Percentiles rank a stretch among this genome's conserved stretches.
phyloP scores from a whole-genome alignment of 2,113 vertebrate species.

The Columba livia region DNA sequence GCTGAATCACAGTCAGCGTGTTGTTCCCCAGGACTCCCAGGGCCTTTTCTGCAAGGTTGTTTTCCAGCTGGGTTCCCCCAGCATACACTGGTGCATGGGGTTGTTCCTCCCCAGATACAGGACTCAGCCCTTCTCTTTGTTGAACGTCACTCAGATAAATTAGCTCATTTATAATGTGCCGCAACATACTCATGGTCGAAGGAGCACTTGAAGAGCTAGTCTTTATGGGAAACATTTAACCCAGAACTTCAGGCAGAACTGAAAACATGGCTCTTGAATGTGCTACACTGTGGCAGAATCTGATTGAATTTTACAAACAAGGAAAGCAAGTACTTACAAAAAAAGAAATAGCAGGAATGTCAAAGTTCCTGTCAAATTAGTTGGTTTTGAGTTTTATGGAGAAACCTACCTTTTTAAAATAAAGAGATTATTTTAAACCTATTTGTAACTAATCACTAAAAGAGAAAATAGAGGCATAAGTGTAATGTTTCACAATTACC shows the following conservation, averaged over 20 bases:
- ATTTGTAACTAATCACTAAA: background rate
- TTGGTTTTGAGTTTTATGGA: background rate
- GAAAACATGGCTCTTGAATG: background rate
- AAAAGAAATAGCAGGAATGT: background rate
- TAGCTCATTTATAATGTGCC: background rate
- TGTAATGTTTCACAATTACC: background rate
- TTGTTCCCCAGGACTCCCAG: too few species aligned
- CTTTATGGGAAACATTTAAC: background rate
- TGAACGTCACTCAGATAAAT: background rate
- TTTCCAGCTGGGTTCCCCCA: too few species aligned
- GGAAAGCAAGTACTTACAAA: background rate
- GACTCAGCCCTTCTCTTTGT: too few species aligned
- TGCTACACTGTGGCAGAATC: background rate
- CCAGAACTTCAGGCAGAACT: background rate
- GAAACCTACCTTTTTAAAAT: background rate
- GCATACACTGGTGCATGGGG: too few species aligned
- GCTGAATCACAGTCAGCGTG: too few species aligned
- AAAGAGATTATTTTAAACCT: background rate
- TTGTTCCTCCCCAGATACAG: too few species aligned
- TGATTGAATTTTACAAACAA: background rate
- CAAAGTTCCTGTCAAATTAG: background rate
- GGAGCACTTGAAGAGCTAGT: background rate
- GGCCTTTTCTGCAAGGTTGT: too few species aligned
- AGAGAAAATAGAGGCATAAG: background rate
- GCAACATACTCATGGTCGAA: background rate